Evolutionary conservation across 2,888 invertebrate species (phyloP), one percentile per base, ranked within the genome.

Genomic region (Drosophila anomalata): DNA sequence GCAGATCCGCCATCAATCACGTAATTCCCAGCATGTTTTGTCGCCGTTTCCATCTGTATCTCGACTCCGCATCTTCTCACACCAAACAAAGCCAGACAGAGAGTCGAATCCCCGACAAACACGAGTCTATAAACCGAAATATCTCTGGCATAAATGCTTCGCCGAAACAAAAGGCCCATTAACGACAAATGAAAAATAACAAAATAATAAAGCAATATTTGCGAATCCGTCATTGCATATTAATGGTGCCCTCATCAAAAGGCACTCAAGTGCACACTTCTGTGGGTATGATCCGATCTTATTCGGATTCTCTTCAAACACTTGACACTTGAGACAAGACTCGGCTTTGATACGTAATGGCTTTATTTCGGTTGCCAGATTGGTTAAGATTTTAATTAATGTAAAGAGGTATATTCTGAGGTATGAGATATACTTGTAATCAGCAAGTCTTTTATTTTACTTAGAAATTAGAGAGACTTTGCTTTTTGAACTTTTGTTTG

Each of bases 1-100:
- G 73, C 75, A 52, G 50, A 61, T 53, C 44, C 66, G 69, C 84
- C 72, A 87, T 87, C 88, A 87, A 89, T 87, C 87, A 87, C 87
- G 87, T 87, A 87, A 71, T 83, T 77, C 67, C 72, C 88, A 76
- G 65, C 83, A 68, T 76, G 86, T 86, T 88, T 65, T 69, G 73
- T 73, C 65, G 79, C 71, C 65, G 77, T 80, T 79, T 76, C 70
- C 73, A 86, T 83, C 78, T 78, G 70, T 87, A 79, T 83, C 79
- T 85, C 50, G 55, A 52, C 61, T 61, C 78, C 77, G 72, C 75
- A 79, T 88, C 84, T 79, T 69, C 73, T 72, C 76, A 68, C 77
- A 79, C 54, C 78, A 69, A 63, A 78, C 72, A 84, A 78, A 69
- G 62, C 33, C 66, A 68, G 14, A 57, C 50, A 48, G 26, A 36